A percentile compares a stretch with the other conserved stretches of the same genome.
These are phyloP conservation scores for Pentamera pediparva DNA, from an alignment of 53 echinoderm and acorn worm species.

Conservation along the genomic window DNA sequence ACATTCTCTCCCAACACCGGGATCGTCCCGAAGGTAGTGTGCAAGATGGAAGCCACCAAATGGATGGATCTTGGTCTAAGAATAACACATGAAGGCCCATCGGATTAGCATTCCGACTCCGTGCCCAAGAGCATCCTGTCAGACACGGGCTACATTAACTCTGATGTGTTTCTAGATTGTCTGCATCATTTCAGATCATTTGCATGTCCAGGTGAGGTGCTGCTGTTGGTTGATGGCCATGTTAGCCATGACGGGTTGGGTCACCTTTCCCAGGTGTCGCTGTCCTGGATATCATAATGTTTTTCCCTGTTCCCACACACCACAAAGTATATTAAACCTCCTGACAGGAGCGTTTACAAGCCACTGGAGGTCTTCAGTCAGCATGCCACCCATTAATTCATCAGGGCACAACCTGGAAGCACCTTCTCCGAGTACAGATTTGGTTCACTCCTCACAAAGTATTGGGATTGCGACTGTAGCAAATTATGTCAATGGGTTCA, in stretches of 20 bases:
- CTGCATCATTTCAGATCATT: slow-evolving; percentile 11
- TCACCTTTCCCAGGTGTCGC: slow-evolving; percentile 23
- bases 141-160: slow-evolving; percentile 43
- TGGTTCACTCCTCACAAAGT: slow-evolving; percentile 5
- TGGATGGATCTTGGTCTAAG: no score
- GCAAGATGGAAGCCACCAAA: no score
- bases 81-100: no score
- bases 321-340: slow-evolving; percentile 46
- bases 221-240: slow-evolving; percentile 48
- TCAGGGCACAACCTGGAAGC: slow-evolving; percentile 10
- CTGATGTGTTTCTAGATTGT: slow-evolving; percentile 41
- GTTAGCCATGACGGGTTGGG: slow-evolving; percentile 32
- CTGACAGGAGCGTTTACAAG: slow-evolving; percentile 33
- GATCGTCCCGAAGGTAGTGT: no score
- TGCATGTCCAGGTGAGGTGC: slow-evolving; percentile 30
- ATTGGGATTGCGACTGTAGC: slow-evolving; percentile 37
- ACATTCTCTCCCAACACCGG: no score
- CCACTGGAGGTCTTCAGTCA: slow-evolving; percentile 29
- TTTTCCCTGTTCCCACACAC: slow-evolving; percentile 37
- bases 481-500: slow-evolving; percentile 28
- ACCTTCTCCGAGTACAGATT: slow-evolving; percentile 42
- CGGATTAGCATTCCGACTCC: no score
- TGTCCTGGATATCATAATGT: slow-evolving; percentile 1
- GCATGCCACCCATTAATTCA: slow-evolving; percentile 12
- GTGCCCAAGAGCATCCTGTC: no score